These are phyloP conservation scores for Oenanthe oenanthe DNA, from an alignment of 2,113 vertebrate genomes.

Conservation along the genomic window DNA sequence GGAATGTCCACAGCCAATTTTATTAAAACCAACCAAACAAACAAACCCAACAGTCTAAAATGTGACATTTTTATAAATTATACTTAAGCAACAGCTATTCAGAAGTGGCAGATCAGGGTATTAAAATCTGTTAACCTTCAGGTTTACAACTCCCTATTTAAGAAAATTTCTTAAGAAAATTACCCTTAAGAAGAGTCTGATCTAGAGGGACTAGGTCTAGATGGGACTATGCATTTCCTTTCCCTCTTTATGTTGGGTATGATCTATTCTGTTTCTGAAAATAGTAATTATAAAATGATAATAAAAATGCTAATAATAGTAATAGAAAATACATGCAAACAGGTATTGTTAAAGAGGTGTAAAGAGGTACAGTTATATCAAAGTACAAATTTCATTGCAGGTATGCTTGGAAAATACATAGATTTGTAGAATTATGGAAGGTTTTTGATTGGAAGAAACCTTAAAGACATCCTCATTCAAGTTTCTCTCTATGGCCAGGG, in stretches of 20 bases:
- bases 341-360: background rate
- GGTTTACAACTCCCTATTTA: rapidly evolving
- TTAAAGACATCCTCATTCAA: background rate
- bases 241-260: background rate
- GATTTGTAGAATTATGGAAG: background rate
- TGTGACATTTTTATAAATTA: background rate
- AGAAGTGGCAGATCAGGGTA: rapidly evolving
- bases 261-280: background rate
- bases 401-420: background rate
- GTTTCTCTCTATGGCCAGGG: too few species aligned
- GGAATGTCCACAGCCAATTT: background rate
- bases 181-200: rapidly evolving
- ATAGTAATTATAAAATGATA: background rate
- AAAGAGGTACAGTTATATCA: background rate
- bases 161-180: background rate
- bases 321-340: background rate
- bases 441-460: background rate
- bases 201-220: background rate
- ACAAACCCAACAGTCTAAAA: background rate
- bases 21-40: background rate
- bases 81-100: rapidly evolving
- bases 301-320: too few species aligned
- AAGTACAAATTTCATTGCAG: background rate
- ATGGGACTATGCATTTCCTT: background rate
- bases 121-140: background rate